Evolutionary conservation across 2,113 vertebrate species (phyloP).

Genomic region (Bostrychus sinensis): DNA sequence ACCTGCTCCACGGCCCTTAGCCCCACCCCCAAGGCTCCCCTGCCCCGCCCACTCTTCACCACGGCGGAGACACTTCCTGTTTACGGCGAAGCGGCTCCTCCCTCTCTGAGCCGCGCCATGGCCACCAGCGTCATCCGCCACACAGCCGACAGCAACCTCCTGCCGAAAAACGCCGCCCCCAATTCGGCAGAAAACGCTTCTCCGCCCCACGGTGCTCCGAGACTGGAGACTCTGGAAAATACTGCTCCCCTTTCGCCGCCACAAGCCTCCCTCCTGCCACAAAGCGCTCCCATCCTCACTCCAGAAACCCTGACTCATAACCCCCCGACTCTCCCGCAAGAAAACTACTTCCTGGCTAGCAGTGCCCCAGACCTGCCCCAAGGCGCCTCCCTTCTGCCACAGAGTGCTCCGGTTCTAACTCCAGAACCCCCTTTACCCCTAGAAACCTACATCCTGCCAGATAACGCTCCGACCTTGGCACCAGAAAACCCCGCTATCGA

Average conservation of each 20-base stretch:
- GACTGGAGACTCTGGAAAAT: too few relatives aligned
- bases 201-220: too few relatives aligned
- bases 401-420: background rate
- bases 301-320: too few relatives aligned
- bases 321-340: too few relatives aligned
- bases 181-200: too few relatives aligned
- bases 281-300: background rate
- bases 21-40: slow-evolving; percentile 68
- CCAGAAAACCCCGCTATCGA: background rate
- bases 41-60: slow-evolving; percentile 34
- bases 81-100: slow-evolving; percentile 42
- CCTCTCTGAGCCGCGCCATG: slow-evolving; percentile 77
- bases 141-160: slow-evolving; percentile 80
- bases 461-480: background rate
- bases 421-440: background rate
- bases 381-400: too few relatives aligned
- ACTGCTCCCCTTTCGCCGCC: too few relatives aligned
- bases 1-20: slow-evolving; percentile 56
- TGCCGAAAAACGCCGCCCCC: slow-evolving; percentile 34
- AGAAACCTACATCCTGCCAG: slow-evolving; percentile 16
- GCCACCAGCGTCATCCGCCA: slow-evolving; percentile 90
- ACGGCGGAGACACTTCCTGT: slow-evolving; percentile 57
- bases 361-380: too few relatives aligned
- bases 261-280: background rate
- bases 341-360: too few relatives aligned